Evolutionary conservation across 2,888 invertebrate species (phyloP).

Genomic region (Clistopyga incitator): DNA sequence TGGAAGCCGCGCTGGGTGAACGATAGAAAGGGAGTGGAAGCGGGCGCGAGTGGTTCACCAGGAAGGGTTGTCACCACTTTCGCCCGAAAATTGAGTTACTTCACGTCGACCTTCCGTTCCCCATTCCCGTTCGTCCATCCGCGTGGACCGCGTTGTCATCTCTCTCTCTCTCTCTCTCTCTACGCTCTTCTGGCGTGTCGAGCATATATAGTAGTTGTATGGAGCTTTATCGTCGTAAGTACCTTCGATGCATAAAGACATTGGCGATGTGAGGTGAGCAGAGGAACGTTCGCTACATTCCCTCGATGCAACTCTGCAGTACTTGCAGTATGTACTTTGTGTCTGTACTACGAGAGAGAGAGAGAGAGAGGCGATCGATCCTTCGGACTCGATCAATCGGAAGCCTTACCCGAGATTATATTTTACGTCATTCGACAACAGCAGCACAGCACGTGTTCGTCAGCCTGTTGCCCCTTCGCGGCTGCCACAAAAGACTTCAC

Average conservation of each 20-base stretch:
- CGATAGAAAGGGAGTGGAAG: conserved; percentile 54
- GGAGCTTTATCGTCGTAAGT: conserved; percentile 65
- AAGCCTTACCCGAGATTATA: conserved; percentile 58
- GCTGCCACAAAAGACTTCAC: neutral
- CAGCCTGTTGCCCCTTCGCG: conserved; percentile 62
- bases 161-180: neutral
- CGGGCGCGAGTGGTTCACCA: conserved; percentile 52
- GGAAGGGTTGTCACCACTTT: conserved; percentile 71
- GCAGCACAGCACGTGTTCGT: conserved; percentile 61
- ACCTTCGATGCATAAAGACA: conserved; percentile 64
- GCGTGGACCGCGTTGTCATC: neutral
- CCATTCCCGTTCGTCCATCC: conserved; percentile 63
- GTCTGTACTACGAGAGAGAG: neutral
- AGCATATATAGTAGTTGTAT: conserved; percentile 3
- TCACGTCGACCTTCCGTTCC: conserved; percentile 50
- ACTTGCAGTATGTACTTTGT: conserved; percentile 11
- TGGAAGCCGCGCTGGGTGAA: conserved; percentile 48
- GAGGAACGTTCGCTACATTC: conserved; percentile 1
- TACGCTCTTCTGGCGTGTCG: neutral
- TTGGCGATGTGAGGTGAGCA: neutral
- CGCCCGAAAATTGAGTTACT: conserved; percentile 72
- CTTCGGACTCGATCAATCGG: conserved; percentile 59
- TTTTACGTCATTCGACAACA: conserved; percentile 58
- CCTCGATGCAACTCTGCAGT: conserved; percentile 43
- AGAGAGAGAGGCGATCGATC: conserved; percentile 47